Evolutionary conservation across 2,113 vertebrate genomes (phyloP), one percentile per base, ranked within the genome.

Genomic region (Sorex fumeus): DNA sequence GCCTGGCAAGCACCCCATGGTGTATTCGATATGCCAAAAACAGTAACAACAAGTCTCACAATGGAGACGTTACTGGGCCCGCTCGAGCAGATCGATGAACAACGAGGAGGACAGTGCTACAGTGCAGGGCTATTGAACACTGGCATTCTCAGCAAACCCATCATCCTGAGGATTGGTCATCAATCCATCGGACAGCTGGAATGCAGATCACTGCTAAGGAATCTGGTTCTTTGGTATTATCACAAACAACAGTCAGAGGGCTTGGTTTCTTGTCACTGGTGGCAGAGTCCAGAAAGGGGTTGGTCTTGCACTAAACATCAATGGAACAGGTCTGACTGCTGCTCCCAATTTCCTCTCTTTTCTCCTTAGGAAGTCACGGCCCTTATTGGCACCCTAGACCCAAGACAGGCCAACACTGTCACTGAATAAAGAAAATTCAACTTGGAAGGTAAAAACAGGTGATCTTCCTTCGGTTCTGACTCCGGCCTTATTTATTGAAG

Each of bases 401-500:
- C 69, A 53, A 86, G 13, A 16, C 43, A 84, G 43, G n/a, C 27
- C 45, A 67, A 30, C 47, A 34, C 11, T 74, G 4, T 78, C 60
- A 34, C 19, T 18, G 16, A 72, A 7, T 69, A 2, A 62, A 72
- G 78, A n/a, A 66, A 76, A 43, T 34, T 90, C 69, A 67, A 28
- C 34, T 89, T 84, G 71, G 50, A 66, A 18, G 34, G 87, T 87
- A 43, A 34, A 36, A 84, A 3, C 47, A 43, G 28, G 40, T 47
- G 45, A 50, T 77, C 21, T 16, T 71, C 70, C 0, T 25, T 32
- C 70, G 27, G 12, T 83, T 79, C 43, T 34, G 66, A 40, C 6
- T 60, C 28, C 32, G 69, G 74, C 32, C 40, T 92, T 86, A 36
- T 81, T 72, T 84, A 34, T 90, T 80, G 43, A 77, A 81, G 36